Evolutionary conservation across 2,113 vertebrate genomes (phyloP), one percentile per base, ranked within the genome.

Genomic region (Microcebus murinus): DNA sequence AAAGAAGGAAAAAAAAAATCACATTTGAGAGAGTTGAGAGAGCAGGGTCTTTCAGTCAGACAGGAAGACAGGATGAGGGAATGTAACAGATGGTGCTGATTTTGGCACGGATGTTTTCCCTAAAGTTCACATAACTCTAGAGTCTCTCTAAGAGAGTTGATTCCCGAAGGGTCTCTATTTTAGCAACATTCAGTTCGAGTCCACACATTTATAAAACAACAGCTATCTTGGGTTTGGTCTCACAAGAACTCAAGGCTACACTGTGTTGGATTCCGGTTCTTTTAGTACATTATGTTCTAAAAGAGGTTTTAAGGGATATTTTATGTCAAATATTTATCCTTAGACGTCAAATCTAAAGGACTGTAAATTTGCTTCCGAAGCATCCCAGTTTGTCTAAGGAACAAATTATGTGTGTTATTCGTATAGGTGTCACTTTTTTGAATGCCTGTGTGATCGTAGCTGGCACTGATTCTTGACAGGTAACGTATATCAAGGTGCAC

Each of bases 251-350:
- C 15, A 67, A 63, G 50, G 61, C 29, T 59, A n/a, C 18, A 42
- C 13, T 4, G 15, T 45, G 29, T 39, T 68, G 34, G 57, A 67
- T 45, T 8, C 29, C 34, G 4, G 29, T 55, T 91, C n/a, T 89
- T 79, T 42, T 34, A 59, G 79, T 18, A 27, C 31, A 63, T 20
- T 67, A 85, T 67, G 86, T 57, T 50, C 70, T 73, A 52, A 81
- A 71, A 90, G 65, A 45, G 3, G 11, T 45, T 95, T 92, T 67
- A 67, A 83, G 86, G 39, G 39, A 61, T 65, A 74, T 73, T 95
- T 93, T 91, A 91, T 76, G 77, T 90, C 84, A 90, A 81, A 18
- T 87, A 81, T 87, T 95, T 96, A 94, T 92, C 67, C 21, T 65
- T 65, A 27, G 82, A 91, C 92, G 50, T 93, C 91, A 93, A 57